Evolutionary conservation across 2,888 invertebrate species (phyloP), one percentile per base, ranked within the genome.

Genomic region (Itoplectis maculator): DNA sequence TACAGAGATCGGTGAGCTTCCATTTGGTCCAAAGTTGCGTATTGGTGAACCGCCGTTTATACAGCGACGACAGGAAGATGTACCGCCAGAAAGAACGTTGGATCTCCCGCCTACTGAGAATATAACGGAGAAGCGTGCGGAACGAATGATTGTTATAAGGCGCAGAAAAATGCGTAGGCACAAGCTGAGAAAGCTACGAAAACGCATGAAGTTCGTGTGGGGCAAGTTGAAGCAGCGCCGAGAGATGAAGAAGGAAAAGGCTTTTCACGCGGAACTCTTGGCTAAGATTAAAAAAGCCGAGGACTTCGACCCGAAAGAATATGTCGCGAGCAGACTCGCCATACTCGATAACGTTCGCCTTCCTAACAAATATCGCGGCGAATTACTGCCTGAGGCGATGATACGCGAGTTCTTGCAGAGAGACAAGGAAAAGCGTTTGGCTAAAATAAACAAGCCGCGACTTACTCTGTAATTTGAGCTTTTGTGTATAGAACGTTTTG

Each of bases 151-250:
- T 85, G 95, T 96, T 0, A 97, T 97, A 45, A 94, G 98, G 66
- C 94, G 95, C 68, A 95, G 95, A 73, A 98, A 98, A 93, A 98
- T 98, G 97, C 97, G 96, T 92, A 97, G 96, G 88, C 98, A 98
- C 90, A 96, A 97, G 91, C 93, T 96, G 61, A 96, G 93, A 91
- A 98, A 98, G 92, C 93, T 97, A 74, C 94, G 96, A 85, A 97
- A 96, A 90, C 95, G 94, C 88, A 96, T 97, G 96, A 96, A 95
- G 88, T 96, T 95, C 91, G 95, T 95, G 83, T 96, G 96, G 95
- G 96, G 95, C 0, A 96, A 96, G 93, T 95, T 95, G 85, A 93
- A 92, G 76, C 95, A 96, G 88, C 95, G 94, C 20, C 94, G 97
- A 70, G 96, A 96, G 89, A 93, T 96, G 89, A 94, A 94, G 61